These are phyloP conservation scores for Theretra japonica DNA, from an alignment of 2,888 invertebrate species.

Conservation along the genomic window DNA sequence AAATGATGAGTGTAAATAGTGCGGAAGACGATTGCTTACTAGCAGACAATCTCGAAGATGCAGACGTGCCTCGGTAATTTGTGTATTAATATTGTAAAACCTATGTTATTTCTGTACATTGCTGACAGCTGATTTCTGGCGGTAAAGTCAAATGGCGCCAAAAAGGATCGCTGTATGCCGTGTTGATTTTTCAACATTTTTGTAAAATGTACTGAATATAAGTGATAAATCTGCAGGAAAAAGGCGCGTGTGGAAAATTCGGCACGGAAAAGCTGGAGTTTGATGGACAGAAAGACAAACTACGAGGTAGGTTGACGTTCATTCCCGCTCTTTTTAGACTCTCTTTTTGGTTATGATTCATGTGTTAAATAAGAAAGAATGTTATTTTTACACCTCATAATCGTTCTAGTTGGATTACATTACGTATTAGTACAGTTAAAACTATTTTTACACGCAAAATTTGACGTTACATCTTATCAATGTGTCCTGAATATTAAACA, in stretches of 20 bases:
- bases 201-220: constrained; percentile 30
- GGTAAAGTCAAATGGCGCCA: constrained; percentile 80
- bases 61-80: constrained; percentile 70
- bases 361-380: constrained; percentile 30
- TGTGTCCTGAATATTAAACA: too few relatives aligned
- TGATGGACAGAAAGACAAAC: constrained; percentile 76
- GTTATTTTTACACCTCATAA: constrained; percentile 5
- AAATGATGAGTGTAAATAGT: constrained; percentile 61
- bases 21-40: constrained; percentile 57
- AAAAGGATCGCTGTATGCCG: constrained; percentile 45
- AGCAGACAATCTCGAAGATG: constrained; percentile 53
- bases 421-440: background rate
- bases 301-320: constrained; percentile 65
- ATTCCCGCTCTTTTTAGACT: constrained; percentile 64
- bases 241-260: constrained; percentile 63
- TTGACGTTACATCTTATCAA: background rate
- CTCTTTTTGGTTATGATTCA: constrained; percentile 56
- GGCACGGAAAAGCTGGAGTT: constrained; percentile 75
- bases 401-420: background rate
- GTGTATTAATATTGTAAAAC: constrained; percentile 41
- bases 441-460: constrained; percentile 2
- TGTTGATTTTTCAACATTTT: constrained; percentile 35
- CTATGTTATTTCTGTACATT: constrained; percentile 41
- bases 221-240: constrained; percentile 65
- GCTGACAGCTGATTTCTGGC: constrained; percentile 80